phyloP scores from a whole-genome alignment of 2,113 vertebrate species.

The Cinclus mexicanus region DNA sequence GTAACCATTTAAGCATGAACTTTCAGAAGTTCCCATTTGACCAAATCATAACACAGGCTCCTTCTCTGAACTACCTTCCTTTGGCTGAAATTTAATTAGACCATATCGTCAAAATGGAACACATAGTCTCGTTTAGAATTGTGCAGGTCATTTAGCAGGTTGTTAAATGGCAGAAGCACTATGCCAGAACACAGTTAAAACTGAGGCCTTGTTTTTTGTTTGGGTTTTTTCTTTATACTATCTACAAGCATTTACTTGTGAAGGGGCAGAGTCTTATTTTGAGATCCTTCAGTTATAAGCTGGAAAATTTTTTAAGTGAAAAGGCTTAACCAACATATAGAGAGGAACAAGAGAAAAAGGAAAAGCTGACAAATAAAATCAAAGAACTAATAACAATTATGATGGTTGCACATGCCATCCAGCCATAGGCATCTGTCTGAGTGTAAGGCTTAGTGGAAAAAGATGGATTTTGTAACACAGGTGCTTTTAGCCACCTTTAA shows the following conservation, averaged over 20 bases:
- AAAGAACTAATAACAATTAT: neutral
- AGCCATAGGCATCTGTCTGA: neutral
- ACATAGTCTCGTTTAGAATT: neutral
- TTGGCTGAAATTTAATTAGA: neutral
- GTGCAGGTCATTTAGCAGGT: neutral
- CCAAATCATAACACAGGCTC: neutral
- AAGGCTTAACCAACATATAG: neutral
- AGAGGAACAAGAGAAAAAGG: neutral
- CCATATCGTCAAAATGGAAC: neutral
- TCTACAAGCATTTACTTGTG: neutral
- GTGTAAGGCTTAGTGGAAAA: neutral
- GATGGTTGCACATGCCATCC: neutral
- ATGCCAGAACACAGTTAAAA: neutral
- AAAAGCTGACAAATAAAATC: neutral
- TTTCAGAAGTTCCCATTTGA: conserved; percentile 10
- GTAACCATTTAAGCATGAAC: neutral
- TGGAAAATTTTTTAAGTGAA: neutral
- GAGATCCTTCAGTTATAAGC: neutral
- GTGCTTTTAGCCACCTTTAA: neutral
- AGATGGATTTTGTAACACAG: neutral
- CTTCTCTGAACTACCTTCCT: neutral
- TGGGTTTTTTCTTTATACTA: neutral
- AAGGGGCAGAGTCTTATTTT: neutral
- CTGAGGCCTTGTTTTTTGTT: neutral
- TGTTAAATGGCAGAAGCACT: neutral